phyloP scores from a whole-genome alignment of 2,113 vertebrate genomes.

The Campylorhamphus procurvoides region DNA sequence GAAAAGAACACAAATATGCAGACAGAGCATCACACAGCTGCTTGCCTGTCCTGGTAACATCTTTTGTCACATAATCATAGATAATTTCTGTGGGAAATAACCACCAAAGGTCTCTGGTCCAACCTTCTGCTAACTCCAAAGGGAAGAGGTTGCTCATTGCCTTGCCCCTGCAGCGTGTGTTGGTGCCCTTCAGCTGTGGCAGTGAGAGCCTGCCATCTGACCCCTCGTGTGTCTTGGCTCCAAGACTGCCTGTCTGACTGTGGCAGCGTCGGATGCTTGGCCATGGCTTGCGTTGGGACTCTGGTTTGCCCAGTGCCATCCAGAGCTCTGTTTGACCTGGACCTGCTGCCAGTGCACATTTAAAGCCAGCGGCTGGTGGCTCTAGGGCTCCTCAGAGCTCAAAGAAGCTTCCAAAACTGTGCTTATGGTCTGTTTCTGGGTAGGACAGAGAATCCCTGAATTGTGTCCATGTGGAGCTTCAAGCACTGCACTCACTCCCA shows the following conservation, averaged over 20 bases:
- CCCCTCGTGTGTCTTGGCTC: neutral
- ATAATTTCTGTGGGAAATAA: neutral
- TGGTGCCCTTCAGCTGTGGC: neutral
- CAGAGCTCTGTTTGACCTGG: accelerated
- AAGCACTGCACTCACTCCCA: neutral
- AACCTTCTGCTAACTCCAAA: neutral
- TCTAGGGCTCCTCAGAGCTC: neutral
- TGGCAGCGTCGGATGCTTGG: accelerated
- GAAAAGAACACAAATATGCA: neutral
- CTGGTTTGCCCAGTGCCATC: neutral
- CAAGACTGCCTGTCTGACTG: neutral
- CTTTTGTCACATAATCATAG: neutral
- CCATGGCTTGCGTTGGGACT: neutral
- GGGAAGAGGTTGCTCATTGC: accelerated
- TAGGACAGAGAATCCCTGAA: neutral
- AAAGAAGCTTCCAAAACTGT: neutral
- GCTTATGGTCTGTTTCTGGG: neutral
- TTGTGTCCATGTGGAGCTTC: neutral
- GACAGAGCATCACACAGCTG: neutral
- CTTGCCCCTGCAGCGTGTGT: neutral
- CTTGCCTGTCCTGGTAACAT: neutral
- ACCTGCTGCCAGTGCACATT: accelerated
- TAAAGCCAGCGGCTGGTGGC: neutral
- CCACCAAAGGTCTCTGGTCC: neutral
- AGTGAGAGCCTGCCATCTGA: neutral